phyloP scores from a whole-genome alignment of 2,888 invertebrate species.

The Girardia tigrina region DNA sequence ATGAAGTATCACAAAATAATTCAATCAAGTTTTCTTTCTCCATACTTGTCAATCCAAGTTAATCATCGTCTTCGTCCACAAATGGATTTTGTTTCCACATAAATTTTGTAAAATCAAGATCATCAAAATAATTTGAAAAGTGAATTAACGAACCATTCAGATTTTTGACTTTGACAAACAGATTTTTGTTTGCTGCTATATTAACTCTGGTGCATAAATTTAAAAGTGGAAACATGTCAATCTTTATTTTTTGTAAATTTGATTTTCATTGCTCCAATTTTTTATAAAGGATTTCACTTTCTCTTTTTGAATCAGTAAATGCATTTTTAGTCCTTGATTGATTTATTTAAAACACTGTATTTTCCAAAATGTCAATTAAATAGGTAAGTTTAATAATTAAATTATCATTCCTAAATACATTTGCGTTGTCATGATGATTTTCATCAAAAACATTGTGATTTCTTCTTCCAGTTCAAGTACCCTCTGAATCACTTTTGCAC shows the following conservation, averaged over 20 bases:
- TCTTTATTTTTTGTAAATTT: no score
- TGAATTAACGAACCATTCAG: background rate
- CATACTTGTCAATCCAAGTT: conserved; percentile 17
- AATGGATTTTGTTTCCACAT: background rate
- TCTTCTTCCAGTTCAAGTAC: background rate
- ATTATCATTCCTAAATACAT: conserved; percentile 11
- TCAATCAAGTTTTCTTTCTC: conserved; percentile 15
- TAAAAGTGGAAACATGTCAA: no score
- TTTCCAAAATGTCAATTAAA: background rate
- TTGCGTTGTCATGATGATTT: background rate
- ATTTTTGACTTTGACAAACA: background rate
- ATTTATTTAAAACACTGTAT: background rate
- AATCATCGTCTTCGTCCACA: conserved; percentile 2
- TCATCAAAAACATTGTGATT: background rate
- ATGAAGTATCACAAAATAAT: background rate
- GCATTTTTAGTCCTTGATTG: conserved; percentile 12
- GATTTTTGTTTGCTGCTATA: conserved; percentile 9
- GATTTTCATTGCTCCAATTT: no score
- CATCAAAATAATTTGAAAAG: conserved; percentile 1
- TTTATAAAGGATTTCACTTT: no score
- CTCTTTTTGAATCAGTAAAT: background rate
- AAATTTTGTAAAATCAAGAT: conserved; percentile 6
- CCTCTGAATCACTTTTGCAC: conserved; percentile 11
- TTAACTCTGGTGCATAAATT: no score
- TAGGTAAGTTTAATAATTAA: background rate